Evolutionary conservation across 2,888 invertebrate species (phyloP).

Genomic region (Epinotia bilunana): DNA sequence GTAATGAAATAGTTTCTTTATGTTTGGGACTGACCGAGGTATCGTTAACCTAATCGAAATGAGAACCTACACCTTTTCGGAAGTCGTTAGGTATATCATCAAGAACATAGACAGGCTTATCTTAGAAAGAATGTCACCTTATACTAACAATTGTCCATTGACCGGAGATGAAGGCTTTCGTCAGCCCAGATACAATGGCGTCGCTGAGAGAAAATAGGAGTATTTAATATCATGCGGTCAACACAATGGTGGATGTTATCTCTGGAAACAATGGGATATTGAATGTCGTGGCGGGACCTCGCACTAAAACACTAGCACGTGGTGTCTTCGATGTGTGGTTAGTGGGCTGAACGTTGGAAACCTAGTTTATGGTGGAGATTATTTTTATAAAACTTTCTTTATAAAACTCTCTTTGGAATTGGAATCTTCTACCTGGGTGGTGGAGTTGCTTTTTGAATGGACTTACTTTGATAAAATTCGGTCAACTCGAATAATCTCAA

Average conservation of each 20-base stretch:
- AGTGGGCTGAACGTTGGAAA: not conserved
- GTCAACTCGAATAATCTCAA: too few species aligned
- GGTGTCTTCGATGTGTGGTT: not conserved
- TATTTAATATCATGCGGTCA: constrained; percentile 19
- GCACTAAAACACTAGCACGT: constrained; percentile 1
- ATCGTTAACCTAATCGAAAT: not conserved
- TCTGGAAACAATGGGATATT: constrained; percentile 31
- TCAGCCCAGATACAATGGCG: constrained; percentile 3
- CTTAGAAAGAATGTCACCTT: constrained; percentile 14
- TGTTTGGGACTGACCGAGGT: not conserved
- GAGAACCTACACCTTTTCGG: not conserved
- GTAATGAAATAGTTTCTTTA: too few species aligned
- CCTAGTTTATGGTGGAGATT: not conserved
- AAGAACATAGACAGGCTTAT: not conserved
- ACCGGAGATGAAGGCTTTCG: constrained; percentile 19
- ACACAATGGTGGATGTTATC: constrained; percentile 27
- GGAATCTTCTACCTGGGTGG: too few species aligned
- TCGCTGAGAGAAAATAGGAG: constrained; percentile 18
- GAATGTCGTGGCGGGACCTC: constrained; percentile 17
- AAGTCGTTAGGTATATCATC: not conserved
- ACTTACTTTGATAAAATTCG: too few species aligned
- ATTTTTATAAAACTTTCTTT: too few species aligned
- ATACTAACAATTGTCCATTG: constrained; percentile 16
- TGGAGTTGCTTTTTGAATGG: too few species aligned
- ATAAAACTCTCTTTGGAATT: too few species aligned